Evolutionary conservation across 2,113 vertebrate species (phyloP).

Genomic region (Thryonomys swinderianus): DNA sequence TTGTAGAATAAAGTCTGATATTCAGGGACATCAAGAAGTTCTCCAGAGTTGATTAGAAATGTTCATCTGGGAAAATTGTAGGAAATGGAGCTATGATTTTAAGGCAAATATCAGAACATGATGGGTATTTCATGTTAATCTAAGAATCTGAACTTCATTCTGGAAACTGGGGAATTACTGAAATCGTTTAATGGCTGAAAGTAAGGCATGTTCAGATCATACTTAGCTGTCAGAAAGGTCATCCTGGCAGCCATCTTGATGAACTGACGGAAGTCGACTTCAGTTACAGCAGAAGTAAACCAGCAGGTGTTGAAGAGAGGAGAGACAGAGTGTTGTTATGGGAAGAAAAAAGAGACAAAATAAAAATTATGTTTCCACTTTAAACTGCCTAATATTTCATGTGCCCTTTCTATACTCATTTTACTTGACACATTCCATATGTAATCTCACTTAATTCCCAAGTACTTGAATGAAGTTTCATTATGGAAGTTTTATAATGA

Average conservation of each 20-base stretch:
- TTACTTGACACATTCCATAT: not conserved
- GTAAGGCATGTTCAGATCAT: not conserved
- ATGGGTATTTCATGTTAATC: not conserved
- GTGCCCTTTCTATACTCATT: not conserved
- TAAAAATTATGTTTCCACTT: not conserved
- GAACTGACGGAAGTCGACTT: not conserved
- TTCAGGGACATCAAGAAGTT: not conserved
- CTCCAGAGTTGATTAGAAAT: not conserved
- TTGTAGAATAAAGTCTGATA: not conserved
- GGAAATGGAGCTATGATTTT: not conserved
- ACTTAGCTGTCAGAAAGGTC: slow-evolving; percentile 16
- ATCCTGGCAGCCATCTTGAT: not conserved
- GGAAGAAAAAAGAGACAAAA: not conserved
- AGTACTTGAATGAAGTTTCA: not conserved
- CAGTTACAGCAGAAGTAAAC: not conserved
- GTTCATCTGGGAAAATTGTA: not conserved
- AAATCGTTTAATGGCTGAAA: slow-evolving; percentile 12
- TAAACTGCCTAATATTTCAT: not conserved
- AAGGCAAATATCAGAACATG: not conserved
- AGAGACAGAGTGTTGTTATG: not conserved
- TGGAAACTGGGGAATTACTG: not conserved
- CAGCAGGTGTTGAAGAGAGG: not conserved
- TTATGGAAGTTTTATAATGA: slow-evolving; percentile 1
- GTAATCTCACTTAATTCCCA: not conserved
- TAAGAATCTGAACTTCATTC: slow-evolving; percentile 15